Percentiles rank a stretch among this genome's conserved stretches.
phyloP scores from a whole-genome alignment of 2,113 vertebrate species.

The Upupa epops region DNA sequence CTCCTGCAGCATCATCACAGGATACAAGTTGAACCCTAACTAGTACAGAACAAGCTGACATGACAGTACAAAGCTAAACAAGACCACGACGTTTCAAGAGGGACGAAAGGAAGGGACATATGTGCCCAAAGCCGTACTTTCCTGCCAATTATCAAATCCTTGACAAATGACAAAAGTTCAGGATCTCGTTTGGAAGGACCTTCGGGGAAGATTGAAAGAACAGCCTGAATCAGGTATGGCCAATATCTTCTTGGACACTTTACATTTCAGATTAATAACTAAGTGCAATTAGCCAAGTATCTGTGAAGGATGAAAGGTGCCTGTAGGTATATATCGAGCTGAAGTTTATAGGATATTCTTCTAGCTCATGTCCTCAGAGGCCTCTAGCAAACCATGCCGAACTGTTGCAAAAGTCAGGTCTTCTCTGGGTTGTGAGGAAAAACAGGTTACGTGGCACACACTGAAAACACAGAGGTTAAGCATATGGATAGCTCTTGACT shows the following conservation, averaged over 20 bases:
- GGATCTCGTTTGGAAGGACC: not conserved
- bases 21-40: not conserved
- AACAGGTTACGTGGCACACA: not conserved
- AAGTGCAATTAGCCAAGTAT: not conserved
- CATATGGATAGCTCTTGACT: not conserved
- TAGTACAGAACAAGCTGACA: not conserved
- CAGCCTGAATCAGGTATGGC: not conserved
- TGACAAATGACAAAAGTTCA: constrained; percentile 24
- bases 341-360: not conserved
- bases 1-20: not conserved
- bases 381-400: not conserved
- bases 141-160: not conserved
- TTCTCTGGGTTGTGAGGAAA: not conserved
- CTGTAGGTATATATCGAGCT: not conserved
- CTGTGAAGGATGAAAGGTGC: not conserved
- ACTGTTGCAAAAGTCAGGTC: not conserved
- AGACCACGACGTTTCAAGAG: not conserved
- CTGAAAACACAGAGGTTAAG: not conserved
- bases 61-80: constrained; percentile 7
- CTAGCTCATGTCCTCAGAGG: not conserved
- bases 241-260: not conserved
- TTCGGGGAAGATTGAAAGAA: constrained; percentile 8
- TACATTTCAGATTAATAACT: constrained; percentile 11
- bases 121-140: constrained; percentile 7
- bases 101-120: not conserved